Evolutionary conservation across 2,797 vertebrate genomes (phyloP).

Genomic region (Eutrigla gurnardus): DNA sequence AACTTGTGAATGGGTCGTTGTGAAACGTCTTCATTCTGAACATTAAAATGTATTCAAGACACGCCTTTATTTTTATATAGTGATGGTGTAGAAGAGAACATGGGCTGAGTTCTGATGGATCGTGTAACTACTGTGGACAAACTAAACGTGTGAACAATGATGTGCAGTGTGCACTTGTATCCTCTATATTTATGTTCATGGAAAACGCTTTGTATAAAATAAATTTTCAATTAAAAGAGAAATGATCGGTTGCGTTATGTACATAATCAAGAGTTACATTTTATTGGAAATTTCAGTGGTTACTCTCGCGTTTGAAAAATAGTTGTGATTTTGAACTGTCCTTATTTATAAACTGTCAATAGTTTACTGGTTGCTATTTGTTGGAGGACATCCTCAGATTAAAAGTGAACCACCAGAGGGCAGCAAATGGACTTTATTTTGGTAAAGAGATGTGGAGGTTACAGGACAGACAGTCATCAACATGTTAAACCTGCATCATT

Average conservation of each 20-base stretch:
- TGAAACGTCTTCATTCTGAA: slow-evolving; percentile 46
- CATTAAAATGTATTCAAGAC: slow-evolving; percentile 54
- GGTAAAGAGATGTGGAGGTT: no score
- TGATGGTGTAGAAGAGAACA: slow-evolving; percentile 48
- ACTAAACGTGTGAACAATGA: slow-evolving; percentile 44
- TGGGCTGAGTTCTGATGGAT: slow-evolving; percentile 37
- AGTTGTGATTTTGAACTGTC: background rate
- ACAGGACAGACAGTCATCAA: background rate
- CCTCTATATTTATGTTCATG: slow-evolving; percentile 73
- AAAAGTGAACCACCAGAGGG: slow-evolving; percentile 31
- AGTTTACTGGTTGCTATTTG: background rate
- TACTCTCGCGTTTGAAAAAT: background rate
- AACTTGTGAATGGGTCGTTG: slow-evolving; percentile 16
- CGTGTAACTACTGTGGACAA: slow-evolving; percentile 46
- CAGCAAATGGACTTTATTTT: slow-evolving; percentile 7
- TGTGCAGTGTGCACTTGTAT: slow-evolving; percentile 55
- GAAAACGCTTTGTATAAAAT: slow-evolving; percentile 77
- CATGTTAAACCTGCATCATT: background rate
- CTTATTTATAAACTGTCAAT: background rate
- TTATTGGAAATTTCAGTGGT: background rate
- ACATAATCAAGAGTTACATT: no score
- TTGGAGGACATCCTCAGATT: background rate
- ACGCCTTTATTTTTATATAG: slow-evolving; percentile 77
- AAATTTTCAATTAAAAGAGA: slow-evolving; percentile 81
- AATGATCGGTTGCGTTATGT: slow-evolving; percentile 15